These are phyloP conservation scores for Bombycilla garrulus DNA, from an alignment of 2,113 vertebrate species.

Conservation along the genomic window DNA sequence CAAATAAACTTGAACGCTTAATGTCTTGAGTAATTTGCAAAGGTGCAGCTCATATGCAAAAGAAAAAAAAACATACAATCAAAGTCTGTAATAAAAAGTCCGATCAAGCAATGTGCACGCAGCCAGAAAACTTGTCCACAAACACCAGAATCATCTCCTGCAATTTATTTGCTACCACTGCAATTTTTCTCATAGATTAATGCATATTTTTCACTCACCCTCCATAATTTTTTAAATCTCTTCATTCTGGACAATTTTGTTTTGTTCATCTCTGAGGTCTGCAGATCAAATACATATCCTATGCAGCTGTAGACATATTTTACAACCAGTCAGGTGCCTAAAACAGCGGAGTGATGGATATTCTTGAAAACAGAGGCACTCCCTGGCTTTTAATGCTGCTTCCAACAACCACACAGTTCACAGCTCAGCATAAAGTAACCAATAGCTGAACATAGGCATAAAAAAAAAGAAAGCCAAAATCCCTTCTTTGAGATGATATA, in stretches of 20 bases:
- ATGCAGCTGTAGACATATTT: slow-evolving; percentile 12
- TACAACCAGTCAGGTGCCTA: slow-evolving; percentile 32
- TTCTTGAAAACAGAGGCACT: slow-evolving; percentile 76
- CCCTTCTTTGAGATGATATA: slow-evolving; percentile 58
- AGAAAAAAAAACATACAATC: not conserved
- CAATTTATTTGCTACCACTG: not conserved
- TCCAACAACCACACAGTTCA: slow-evolving; percentile 77
- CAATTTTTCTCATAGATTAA: not conserved
- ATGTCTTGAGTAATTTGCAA: not conserved
- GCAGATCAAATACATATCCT: slow-evolving; percentile 68
- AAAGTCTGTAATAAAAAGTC: not conserved
- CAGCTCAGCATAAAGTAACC: slow-evolving; percentile 78
- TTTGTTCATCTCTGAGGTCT: slow-evolving; percentile 67
- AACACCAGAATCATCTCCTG: not conserved
- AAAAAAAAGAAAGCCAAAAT: slow-evolving; percentile 20
- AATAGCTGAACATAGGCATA: slow-evolving; percentile 64
- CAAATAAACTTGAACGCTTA: not conserved
- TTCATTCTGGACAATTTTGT: slow-evolving; percentile 81
- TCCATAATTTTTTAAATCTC: slow-evolving; percentile 85
- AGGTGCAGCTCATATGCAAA: not conserved
- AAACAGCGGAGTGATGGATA: slow-evolving; percentile 42
- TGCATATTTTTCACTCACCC: slow-evolving; percentile 81
- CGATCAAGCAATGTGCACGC: not conserved
- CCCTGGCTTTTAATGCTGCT: slow-evolving; percentile 79
- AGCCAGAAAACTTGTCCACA: not conserved